Evolutionary conservation across 2,888 invertebrate species (phyloP).

Genomic region (Brachyopa scutellaris): DNA sequence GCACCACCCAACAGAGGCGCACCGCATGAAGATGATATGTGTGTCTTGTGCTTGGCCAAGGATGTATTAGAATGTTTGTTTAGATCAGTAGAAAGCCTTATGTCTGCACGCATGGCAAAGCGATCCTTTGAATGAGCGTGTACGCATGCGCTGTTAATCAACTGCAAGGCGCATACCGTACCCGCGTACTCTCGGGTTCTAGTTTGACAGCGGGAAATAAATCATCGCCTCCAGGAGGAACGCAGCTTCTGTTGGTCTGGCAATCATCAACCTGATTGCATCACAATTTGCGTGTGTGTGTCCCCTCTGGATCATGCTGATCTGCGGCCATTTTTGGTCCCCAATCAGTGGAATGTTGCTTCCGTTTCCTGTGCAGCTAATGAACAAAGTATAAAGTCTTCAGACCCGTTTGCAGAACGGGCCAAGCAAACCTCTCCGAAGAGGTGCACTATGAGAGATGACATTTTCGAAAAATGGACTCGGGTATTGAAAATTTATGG

Average conservation of each 20-base stretch:
- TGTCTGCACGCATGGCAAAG: conserved; percentile 35
- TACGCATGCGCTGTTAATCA: conserved; percentile 64
- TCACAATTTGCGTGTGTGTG: conserved; percentile 58
- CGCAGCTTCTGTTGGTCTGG: conserved; percentile 49
- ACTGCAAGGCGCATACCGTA: conserved; percentile 54
- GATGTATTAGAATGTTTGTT: conserved; percentile 43
- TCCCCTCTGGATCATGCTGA: conserved; percentile 16
- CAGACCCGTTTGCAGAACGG: conserved; percentile 2
- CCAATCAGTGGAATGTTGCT: conserved; percentile 58
- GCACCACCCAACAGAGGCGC: conserved; percentile 58
- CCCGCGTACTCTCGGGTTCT: conserved; percentile 48
- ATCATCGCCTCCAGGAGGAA: conserved; percentile 62
- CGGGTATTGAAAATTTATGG: conserved; percentile 50
- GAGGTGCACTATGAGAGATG: conserved; percentile 62
- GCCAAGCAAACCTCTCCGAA: not conserved
- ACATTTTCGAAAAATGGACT: conserved; percentile 31
- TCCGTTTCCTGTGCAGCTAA: conserved; percentile 60
- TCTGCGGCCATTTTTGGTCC: conserved; percentile 58
- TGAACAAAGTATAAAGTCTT: conserved; percentile 29
- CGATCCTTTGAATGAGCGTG: not conserved
- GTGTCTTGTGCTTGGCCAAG: conserved; percentile 27
- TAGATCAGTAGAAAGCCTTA: conserved; percentile 23
- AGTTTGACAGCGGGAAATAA: conserved; percentile 66
- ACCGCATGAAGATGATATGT: conserved; percentile 44
- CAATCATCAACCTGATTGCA: conserved; percentile 63